Conservation (phyloP, 2,113 vertebrate genomes). For the Brachypteracias leptosomus region DNA sequence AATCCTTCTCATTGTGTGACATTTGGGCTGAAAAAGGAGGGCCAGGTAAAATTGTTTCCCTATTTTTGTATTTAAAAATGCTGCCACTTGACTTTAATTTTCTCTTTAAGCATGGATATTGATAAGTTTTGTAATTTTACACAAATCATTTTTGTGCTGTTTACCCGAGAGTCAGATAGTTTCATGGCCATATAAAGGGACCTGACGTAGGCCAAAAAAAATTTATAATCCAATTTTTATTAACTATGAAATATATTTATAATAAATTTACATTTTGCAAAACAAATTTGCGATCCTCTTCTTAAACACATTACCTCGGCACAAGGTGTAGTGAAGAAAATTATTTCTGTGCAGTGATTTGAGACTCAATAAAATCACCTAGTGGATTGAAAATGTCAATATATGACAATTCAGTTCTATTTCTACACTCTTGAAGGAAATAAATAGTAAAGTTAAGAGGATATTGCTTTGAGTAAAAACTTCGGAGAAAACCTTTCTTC, state of each 20-base stretch:
- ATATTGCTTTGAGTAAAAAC: background rate
- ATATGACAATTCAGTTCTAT: background rate
- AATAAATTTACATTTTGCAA: background rate
- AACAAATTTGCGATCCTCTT: background rate
- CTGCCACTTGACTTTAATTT: background rate
- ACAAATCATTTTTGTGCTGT: background rate
- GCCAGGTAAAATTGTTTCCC: background rate
- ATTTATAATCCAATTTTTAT: background rate
- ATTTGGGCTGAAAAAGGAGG: background rate
- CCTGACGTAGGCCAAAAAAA: background rate
- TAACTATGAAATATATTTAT: background rate
- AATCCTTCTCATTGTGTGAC: background rate
- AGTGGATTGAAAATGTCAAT: background rate
- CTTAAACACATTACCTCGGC: background rate
- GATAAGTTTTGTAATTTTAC: background rate
- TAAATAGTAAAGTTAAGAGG: background rate
- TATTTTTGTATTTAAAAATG: background rate
- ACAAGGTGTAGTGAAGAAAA: background rate
- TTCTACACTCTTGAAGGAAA: background rate
- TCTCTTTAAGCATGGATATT: background rate
- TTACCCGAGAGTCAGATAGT: background rate
- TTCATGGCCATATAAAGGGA: background rate
- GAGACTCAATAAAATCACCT: background rate
- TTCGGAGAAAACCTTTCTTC: background rate
- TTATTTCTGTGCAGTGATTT: background rate